Base-by-base conservation (phyloP, 2,888 invertebrate species). In the Tipula unca region DNA sequence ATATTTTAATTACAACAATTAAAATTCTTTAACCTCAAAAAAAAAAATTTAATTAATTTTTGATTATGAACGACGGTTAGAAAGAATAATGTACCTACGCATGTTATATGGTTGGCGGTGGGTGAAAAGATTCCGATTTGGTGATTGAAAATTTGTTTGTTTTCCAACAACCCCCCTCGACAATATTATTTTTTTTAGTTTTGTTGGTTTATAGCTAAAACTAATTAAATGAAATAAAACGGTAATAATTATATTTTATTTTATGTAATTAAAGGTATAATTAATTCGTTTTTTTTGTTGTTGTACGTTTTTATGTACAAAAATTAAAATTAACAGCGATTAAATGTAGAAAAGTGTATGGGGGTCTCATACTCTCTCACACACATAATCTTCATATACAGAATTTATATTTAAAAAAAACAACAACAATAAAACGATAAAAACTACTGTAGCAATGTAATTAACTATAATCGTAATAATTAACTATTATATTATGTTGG, bases 151-250 rank as follows among this genome's bases (percentile, higher is more conserved):
- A 48, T 6, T 36, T 48, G n/a, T 48, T 48, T 17, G 48, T 48
- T 48, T 48, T 48, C 17, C 48, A 69, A n/a, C n/a, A n/a, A n/a
- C n/a, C 20, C 69, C 69, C 25, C 69, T 42, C 42, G 42, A 42
- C 42, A 42, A 3, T 42, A n/a, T 42, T 42, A 17, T 48, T 48
- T n/a, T 32, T 32, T 32, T 32, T 32, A 5, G 32, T 32, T 32
- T 32, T 32, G 32, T 3, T 48, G 48, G 48, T 48, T 48, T 48
- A 48, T 10, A 25, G 10, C 69, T 69, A 25, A 69, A 25, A 8
- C 69, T 69, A 69, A 69, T 69, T 69, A 69, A 69, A 69, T 69
- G 69, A 69, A 69, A 69, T 69, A 25, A 69, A 69, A 69, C 69
- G 69, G 69, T 69, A 69, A 69, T 69, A 69, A 69, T 69, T 69